Base-by-base conservation (phyloP, 30 jellyfish, hydroid and myxozoan species). In the Pseudorhiza aurosa region DNA sequence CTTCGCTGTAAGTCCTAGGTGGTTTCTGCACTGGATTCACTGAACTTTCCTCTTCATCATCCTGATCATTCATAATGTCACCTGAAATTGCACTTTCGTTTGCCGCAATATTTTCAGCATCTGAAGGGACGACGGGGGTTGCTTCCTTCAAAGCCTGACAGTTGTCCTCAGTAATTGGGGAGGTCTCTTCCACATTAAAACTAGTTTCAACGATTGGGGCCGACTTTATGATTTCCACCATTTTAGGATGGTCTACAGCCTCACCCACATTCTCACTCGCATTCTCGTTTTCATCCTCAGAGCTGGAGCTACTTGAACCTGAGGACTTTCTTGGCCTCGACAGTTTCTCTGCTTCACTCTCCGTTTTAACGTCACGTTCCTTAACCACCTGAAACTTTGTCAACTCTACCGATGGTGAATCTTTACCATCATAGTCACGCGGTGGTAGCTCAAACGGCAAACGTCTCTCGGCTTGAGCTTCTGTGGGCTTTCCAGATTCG, bases 1-100 rank as follows among this genome's bases (percentile, higher is more conserved):
- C 73, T 64, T 64, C 91, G 51, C 84, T 65, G 77, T 65, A 64
- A 14, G 78, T 33, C 53, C 91, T 49, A 30, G 90, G 90, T 60
- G 90, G 90, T 32, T 78, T 78, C 24, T 63, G 75, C 5, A 64
- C 39, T 0, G 90, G 90, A 51, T 78, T 78, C 33, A 65, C 91
- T 17, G 27, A 68, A 35, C 25, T 43, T 22, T 26, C 43, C 19
- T 45, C 30, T n/a, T 37, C 65, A 69, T 25, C 75, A 18, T 18
- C 14, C 10, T 18, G 60, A 51, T 72, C 86, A 53, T 3, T 58
- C 9, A 19, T 28, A 2, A 30, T 47, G 45, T 44, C 72, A 17
- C 47, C 65, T 27, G 68, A 39, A 30, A 35, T 42, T 17, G 25
- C 46, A 11, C 12, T 32, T 32, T 58, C 50, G 12, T 57, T 17